Conservation (phyloP, 1,140 invertebrate genomes). For the Matsumurasca onukii region DNA sequence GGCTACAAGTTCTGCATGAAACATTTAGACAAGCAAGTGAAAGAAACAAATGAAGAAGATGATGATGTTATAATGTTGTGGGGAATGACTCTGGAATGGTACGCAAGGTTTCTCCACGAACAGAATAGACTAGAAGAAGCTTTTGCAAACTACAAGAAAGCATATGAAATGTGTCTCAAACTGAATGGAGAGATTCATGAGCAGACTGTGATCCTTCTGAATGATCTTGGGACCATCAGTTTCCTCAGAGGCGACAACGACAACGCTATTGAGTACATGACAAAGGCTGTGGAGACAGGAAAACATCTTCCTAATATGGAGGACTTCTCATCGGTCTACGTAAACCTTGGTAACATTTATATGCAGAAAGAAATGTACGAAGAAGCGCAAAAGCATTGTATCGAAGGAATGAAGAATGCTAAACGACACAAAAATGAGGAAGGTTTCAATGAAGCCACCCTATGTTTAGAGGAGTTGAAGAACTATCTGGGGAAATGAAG, state of each 20-base stretch:
- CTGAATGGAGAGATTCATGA: slow-evolving; percentile 66
- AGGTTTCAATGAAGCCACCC: slow-evolving; percentile 62
- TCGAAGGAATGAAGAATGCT: slow-evolving; percentile 67
- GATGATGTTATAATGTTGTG: slow-evolving; percentile 61
- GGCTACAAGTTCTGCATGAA: slow-evolving; percentile 77
- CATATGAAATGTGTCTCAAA: slow-evolving; percentile 62
- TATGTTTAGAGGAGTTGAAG: slow-evolving; percentile 55
- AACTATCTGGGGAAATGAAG: slow-evolving; percentile 11
- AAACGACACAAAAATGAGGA: slow-evolving; percentile 62
- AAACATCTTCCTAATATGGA: slow-evolving; percentile 59
- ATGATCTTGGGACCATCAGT: slow-evolving; percentile 79
- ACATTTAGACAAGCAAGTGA: slow-evolving; percentile 60
- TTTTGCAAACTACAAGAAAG: slow-evolving; percentile 63
- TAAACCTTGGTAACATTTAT: slow-evolving; percentile 81
- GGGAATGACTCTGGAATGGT: slow-evolving; percentile 77
- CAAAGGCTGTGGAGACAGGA: slow-evolving; percentile 68
- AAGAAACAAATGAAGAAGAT: slow-evolving; percentile 55
- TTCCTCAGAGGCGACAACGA: slow-evolving; percentile 64
- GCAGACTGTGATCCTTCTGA: slow-evolving; percentile 76
- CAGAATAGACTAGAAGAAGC: slow-evolving; percentile 63
- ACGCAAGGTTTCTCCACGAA: slow-evolving; percentile 72
- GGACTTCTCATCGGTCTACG: slow-evolving; percentile 71
- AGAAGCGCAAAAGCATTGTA: slow-evolving; percentile 71
- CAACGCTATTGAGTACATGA: slow-evolving; percentile 68
- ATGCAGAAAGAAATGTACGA: slow-evolving; percentile 67